Evolutionary conservation across 2,113 vertebrate genomes (phyloP).

Genomic region (Ageneiosus marmoratus): DNA sequence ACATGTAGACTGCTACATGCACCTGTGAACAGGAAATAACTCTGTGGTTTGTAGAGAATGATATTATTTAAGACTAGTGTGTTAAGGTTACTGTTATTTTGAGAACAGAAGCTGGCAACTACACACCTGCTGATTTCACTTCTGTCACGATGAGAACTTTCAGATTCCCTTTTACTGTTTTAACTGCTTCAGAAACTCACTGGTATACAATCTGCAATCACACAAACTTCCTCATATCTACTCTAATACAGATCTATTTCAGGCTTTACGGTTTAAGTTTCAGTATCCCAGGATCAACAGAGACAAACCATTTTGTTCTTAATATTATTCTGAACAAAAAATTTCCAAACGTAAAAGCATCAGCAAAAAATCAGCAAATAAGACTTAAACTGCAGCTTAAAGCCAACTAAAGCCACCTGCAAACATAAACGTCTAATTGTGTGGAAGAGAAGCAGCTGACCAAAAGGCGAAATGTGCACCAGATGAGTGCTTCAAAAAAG

Average conservation of each 20-base stretch:
- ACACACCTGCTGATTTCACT: slow-evolving; percentile 39
- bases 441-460: slow-evolving; percentile 5
- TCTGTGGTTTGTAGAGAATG: not conserved
- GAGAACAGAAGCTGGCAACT: slow-evolving; percentile 13
- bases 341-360: not conserved
- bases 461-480: slow-evolving; percentile 27
- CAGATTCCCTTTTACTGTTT: not conserved
- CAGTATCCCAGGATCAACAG: not conserved
- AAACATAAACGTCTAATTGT: too few species aligned
- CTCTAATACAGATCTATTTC: not conserved
- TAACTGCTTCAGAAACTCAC: not conserved
- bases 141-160: slow-evolving; percentile 25
- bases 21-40: not conserved
- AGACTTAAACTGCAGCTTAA: not conserved
- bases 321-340: not conserved
- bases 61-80: slow-evolving; percentile 2
- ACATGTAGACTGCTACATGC: too few species aligned
- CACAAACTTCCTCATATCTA: not conserved
- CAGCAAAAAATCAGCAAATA: not conserved
- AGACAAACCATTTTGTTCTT: not conserved
- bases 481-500: slow-evolving; percentile 35
- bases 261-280: not conserved
- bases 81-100: not conserved
- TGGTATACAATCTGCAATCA: not conserved
- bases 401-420: not conserved